Conservation (phyloP, 2,888 invertebrate species). For the Rotaria socialis region DNA sequence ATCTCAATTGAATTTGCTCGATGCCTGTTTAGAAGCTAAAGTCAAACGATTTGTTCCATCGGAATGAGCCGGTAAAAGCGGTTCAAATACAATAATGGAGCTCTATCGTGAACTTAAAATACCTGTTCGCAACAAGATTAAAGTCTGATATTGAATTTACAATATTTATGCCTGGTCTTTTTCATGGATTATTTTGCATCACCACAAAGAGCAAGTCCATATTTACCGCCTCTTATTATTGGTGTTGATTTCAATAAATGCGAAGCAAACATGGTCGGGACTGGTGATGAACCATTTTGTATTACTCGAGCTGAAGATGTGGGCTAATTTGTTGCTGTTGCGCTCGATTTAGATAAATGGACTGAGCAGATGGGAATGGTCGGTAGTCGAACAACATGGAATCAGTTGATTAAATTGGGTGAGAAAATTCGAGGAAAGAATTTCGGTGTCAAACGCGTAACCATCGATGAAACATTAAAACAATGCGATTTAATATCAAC, state of each 20-base stretch:
- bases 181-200: constrained; percentile 10
- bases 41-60: not conserved
- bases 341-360: not conserved
- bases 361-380: too few relatives aligned
- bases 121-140: not conserved
- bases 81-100: not conserved
- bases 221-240: not conserved
- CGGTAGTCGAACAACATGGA: too few relatives aligned
- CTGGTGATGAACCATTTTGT: not conserved
- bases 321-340: not conserved
- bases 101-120: not conserved
- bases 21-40: not conserved
- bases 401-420: too few relatives aligned
- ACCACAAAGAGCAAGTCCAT: not conserved
- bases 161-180: not conserved
- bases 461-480: too few relatives aligned
- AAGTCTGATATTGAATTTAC: not conserved
- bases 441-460: too few relatives aligned
- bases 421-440: too few relatives aligned
- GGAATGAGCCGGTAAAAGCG: not conserved
- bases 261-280: not conserved
- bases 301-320: not conserved
- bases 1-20: not conserved
- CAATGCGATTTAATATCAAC: too few relatives aligned
- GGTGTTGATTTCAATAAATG: not conserved